Conservation (phyloP, 2,888 invertebrate species). For the Steinernema hermaphroditum region DNA sequence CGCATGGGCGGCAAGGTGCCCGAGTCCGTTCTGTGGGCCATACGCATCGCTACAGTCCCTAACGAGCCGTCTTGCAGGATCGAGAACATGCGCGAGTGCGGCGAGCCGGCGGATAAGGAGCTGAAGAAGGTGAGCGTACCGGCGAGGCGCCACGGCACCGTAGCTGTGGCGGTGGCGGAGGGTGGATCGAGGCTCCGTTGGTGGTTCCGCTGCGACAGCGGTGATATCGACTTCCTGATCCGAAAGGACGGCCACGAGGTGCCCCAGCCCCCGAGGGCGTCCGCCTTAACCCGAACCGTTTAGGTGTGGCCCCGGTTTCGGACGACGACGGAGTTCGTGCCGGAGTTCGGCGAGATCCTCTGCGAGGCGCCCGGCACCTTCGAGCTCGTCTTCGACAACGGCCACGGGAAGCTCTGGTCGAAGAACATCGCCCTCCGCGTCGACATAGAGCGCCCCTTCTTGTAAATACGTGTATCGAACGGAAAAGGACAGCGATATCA, state of each 20-base stretch:
- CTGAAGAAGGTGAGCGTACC: constrained; percentile 52
- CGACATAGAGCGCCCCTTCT: constrained; percentile 7
- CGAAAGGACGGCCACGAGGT: constrained; percentile 43
- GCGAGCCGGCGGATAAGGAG: constrained; percentile 48
- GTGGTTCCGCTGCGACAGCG: constrained; percentile 49
- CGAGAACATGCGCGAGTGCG: background rate
- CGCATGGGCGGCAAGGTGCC: constrained; percentile 51
- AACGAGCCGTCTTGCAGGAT: background rate
- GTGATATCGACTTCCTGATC: constrained; percentile 52
- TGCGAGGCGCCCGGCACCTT: constrained; percentile 50
- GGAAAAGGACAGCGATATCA: constrained; percentile 3
- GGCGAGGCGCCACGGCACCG: constrained; percentile 47
- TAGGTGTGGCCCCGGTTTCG: constrained; percentile 58
- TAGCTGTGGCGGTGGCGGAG: constrained; percentile 33
- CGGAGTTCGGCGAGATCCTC: constrained; percentile 53
- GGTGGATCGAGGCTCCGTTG: constrained; percentile 47
- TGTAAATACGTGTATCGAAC: constrained; percentile 29
- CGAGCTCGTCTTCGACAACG: constrained; percentile 58
- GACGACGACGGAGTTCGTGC: constrained; percentile 58
- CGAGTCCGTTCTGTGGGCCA: background rate
- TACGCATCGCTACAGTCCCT: background rate
- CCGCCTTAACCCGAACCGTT: background rate
- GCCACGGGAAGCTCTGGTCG: constrained; percentile 53
- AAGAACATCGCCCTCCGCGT: constrained; percentile 8
- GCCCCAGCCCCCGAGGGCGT: background rate